Conservation (phyloP, 2,797 vertebrate genomes). For the Hydrocynus forskahlii region DNA sequence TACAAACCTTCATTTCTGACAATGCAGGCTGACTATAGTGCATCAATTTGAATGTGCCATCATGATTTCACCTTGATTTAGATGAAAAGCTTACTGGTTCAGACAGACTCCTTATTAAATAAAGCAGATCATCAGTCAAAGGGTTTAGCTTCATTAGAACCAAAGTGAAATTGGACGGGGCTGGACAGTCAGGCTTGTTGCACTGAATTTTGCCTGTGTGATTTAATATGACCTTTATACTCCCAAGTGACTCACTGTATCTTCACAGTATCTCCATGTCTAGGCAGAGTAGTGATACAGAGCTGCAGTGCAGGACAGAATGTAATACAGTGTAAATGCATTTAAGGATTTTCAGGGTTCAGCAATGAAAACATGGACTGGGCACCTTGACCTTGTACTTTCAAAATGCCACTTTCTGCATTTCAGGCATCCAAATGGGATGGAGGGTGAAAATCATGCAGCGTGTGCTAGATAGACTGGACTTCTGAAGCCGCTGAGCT, state of each 20-base stretch:
- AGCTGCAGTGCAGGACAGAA: background rate
- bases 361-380: background rate
- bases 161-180: background rate
- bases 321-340: background rate
- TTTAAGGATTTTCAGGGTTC: background rate
- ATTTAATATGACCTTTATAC: background rate
- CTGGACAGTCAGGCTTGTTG: background rate
- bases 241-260: background rate
- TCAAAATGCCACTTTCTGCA: conserved; percentile 6
- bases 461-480: background rate
- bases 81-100: background rate
- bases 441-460: background rate
- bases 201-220: background rate
- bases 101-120: conserved; percentile 4
- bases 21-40: background rate
- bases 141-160: background rate
- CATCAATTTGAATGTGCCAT: conserved; percentile 4
- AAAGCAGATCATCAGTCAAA: conserved; percentile 9
- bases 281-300: background rate
- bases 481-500: conserved; percentile 14
- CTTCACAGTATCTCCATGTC: background rate
- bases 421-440: conserved; percentile 4
- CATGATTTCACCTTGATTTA: conserved; percentile 19
- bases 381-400: background rate
- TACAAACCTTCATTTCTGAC: background rate